A percentile compares a stretch with the other conserved stretches of the same genome.
Conservation (phyloP, 2,888 invertebrate genomes). For the Exocentrus adspersus region DNA sequence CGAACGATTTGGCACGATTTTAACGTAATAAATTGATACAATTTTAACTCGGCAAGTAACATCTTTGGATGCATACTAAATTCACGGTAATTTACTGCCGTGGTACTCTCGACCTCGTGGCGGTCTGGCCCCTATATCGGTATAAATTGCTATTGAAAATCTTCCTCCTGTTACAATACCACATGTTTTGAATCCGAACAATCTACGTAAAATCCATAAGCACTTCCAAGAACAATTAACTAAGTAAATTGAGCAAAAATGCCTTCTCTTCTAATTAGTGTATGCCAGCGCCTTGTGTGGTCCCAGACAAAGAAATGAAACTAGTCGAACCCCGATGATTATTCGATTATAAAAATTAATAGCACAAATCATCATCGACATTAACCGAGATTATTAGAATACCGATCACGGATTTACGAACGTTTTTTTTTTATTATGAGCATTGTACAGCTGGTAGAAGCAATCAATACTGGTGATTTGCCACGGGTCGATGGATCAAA, state of each 20-base stretch:
- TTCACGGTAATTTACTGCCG: conserved; percentile 39
- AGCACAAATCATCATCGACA: conserved; percentile 12
- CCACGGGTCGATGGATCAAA: conserved; percentile 38
- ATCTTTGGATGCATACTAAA: conserved; percentile 37
- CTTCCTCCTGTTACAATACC: too few species aligned
- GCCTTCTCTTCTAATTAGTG: not conserved
- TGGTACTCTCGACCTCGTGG: conserved; percentile 27
- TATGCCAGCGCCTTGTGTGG: not conserved
- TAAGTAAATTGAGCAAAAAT: too few species aligned
- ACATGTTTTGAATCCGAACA: not conserved
- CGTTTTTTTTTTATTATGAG: conserved; percentile 3
- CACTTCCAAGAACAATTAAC: not conserved
- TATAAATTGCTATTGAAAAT: too few species aligned
- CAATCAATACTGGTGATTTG: conserved; percentile 41
- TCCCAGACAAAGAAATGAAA: not conserved
- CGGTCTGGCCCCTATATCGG: conserved; percentile 14
- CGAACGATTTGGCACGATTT: conserved; percentile 50
- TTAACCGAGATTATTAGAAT: conserved; percentile 12
- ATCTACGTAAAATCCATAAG: not conserved
- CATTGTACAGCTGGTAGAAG: conserved; percentile 19
- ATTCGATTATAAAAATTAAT: not conserved
- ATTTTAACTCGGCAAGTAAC: conserved; percentile 45
- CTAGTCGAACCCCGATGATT: not conserved
- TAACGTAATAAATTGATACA: conserved; percentile 49
- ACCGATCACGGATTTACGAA: not conserved